Evolutionary conservation across 2,888 invertebrate species (phyloP).

Genomic region (Phlogophora meticulosa): DNA sequence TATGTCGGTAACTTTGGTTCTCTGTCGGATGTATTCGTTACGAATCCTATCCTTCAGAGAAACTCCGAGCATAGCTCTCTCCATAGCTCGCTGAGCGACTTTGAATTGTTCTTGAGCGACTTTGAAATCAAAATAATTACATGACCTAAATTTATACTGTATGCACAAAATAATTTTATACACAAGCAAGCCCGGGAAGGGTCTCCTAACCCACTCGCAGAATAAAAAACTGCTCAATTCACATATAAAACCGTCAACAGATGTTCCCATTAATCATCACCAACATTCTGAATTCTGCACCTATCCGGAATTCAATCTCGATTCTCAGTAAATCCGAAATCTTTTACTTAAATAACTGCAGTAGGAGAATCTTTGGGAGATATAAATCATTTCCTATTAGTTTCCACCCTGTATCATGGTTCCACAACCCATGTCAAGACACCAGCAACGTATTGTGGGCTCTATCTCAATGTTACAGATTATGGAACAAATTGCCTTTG

Average conservation of each 20-base stretch:
- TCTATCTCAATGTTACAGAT: conserved; percentile 61
- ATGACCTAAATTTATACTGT: too few relatives aligned
- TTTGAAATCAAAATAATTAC: too few relatives aligned
- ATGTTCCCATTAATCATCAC: conserved; percentile 22
- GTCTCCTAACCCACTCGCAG: not conserved
- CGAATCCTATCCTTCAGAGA: too few relatives aligned
- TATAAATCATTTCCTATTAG: conserved; percentile 62
- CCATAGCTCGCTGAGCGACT: too few relatives aligned
- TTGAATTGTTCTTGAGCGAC: too few relatives aligned
- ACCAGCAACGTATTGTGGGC: conserved; percentile 40
- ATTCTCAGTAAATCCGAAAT: conserved; percentile 19
- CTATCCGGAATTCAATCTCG: conserved; percentile 2
- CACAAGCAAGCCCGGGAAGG: too few relatives aligned
- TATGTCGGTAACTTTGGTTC: too few relatives aligned
- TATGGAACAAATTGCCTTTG: conserved; percentile 66
- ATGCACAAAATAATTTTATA: too few relatives aligned
- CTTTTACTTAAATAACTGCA: conserved; percentile 56
- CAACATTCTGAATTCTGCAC: conserved; percentile 3
- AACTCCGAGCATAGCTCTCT: too few relatives aligned
- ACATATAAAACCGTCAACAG: conserved; percentile 1
- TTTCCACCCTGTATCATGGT: conserved; percentile 51
- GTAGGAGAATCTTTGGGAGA: conserved; percentile 40
- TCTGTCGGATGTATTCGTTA: too few relatives aligned
- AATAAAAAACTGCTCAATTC: not conserved
- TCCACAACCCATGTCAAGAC: conserved; percentile 60